A percentile compares a stretch with the other conserved stretches of the same genome.
Conservation (phyloP, 2,888 invertebrate species). For the Subacronicta megacephala region DNA sequence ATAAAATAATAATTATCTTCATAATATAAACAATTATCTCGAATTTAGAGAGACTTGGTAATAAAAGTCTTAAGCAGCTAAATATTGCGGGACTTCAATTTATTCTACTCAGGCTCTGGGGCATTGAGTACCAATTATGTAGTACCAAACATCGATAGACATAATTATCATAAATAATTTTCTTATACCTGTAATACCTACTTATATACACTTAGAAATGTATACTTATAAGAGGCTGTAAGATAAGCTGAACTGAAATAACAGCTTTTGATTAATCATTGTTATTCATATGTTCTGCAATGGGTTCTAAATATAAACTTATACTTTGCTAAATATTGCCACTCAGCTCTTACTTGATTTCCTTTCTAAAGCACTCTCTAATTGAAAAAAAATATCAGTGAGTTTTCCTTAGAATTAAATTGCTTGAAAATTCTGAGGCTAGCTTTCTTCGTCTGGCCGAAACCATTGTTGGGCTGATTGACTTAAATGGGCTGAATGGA, state of each 20-base stretch:
- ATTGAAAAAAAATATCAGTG: conserved; percentile 59
- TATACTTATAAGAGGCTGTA: too few species aligned
- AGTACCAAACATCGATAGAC: conserved; percentile 11
- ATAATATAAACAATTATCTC: too few species aligned
- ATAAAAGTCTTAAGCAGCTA: conserved; percentile 3
- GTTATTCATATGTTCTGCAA: too few species aligned
- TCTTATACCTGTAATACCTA: too few species aligned
- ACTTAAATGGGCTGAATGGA: conserved; percentile 57
- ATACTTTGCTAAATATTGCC: too few species aligned
- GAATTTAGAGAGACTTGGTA: not conserved
- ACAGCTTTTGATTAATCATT: too few species aligned
- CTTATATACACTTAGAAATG: too few species aligned
- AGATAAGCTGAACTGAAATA: too few species aligned
- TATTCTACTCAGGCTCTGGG: conserved; percentile 2
- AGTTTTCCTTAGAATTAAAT: conserved; percentile 55
- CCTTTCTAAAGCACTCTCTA: conserved; percentile 41
- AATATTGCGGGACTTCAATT: not conserved
- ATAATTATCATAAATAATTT: too few species aligned
- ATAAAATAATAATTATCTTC: conserved; percentile 1
- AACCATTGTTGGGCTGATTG: conserved; percentile 54
- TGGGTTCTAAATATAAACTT: too few species aligned
- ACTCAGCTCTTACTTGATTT: conserved; percentile 1
- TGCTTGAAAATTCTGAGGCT: conserved; percentile 51
- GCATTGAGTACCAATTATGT: not conserved
- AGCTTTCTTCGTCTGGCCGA: conserved; percentile 47